A percentile compares a stretch with the other conserved stretches of the same genome.
phyloP scores from a whole-genome alignment of 37 sponge, comb jelly and placozoan species.

The Mnemiopsis leidyi region DNA sequence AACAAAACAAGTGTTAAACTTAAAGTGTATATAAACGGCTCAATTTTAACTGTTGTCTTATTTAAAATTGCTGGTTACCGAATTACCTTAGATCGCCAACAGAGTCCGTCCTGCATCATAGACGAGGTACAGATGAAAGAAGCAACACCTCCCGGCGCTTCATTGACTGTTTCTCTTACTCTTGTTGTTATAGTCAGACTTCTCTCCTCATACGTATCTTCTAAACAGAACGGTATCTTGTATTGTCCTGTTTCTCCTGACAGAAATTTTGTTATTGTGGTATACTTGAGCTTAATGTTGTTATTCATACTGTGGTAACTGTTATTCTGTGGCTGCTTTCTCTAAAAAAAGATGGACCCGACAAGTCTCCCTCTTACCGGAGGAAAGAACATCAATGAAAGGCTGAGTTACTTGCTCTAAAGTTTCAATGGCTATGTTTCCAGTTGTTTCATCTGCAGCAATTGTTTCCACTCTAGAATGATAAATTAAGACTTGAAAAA shows the following conservation, averaged over 20 bases:
- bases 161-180: background rate
- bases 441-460: background rate
- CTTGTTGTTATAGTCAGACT: background rate
- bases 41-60: no score
- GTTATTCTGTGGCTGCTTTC: no score
- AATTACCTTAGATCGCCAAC: background rate
- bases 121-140: background rate
- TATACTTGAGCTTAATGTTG: no score
- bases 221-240: background rate
- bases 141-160: background rate
- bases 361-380: no score
- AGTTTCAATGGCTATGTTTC: background rate
- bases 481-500: no score
- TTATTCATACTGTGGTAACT: no score
- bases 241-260: background rate
- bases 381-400: background rate
- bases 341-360: no score
- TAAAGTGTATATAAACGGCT: no score
- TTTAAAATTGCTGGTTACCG: no score
- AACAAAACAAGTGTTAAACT: no score
- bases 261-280: no score
- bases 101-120: background rate
- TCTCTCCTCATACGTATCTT: background rate
- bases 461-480: no score
- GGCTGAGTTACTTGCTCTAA: background rate